phyloP scores from a whole-genome alignment of 92 coral and sea anemone genomes.

The Umimayanthus kanabou region DNA sequence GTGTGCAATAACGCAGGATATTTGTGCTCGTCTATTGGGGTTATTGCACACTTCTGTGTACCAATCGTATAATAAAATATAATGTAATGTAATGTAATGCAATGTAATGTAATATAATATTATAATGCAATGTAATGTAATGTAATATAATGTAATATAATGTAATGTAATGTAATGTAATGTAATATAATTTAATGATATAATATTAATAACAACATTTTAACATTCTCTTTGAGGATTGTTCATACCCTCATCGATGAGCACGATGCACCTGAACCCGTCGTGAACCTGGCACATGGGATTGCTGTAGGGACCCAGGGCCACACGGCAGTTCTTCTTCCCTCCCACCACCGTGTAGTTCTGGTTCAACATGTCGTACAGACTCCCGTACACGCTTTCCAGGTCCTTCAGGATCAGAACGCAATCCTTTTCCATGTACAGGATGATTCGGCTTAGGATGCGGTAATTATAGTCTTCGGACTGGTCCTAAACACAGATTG shows the following conservation, averaged over 20 bases:
- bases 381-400: conserved; percentile 52
- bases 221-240: too few relatives aligned
- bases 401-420: conserved; percentile 52
- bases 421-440: conserved; percentile 54
- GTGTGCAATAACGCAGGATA: too few relatives aligned
- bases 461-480: conserved; percentile 57
- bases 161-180: too few relatives aligned
- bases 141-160: too few relatives aligned
- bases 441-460: conserved; percentile 47
- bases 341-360: conserved; percentile 54
- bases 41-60: too few relatives aligned
- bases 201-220: too few relatives aligned
- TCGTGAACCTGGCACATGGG: conserved; percentile 58
- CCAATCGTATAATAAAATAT: too few relatives aligned
- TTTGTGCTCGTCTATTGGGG: too few relatives aligned
- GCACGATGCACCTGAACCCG: conserved; percentile 55
- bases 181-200: too few relatives aligned
- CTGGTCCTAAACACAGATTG: conserved; percentile 25
- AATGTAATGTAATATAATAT: too few relatives aligned
- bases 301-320: conserved; percentile 57
- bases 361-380: conserved; percentile 58
- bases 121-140: too few relatives aligned
- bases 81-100: too few relatives aligned
- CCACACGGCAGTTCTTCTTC: conserved; percentile 56
- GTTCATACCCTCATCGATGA: conserved; percentile 42